Conservation (phyloP, 1,140 invertebrate genomes). For the Atopsyche davidsoni region DNA sequence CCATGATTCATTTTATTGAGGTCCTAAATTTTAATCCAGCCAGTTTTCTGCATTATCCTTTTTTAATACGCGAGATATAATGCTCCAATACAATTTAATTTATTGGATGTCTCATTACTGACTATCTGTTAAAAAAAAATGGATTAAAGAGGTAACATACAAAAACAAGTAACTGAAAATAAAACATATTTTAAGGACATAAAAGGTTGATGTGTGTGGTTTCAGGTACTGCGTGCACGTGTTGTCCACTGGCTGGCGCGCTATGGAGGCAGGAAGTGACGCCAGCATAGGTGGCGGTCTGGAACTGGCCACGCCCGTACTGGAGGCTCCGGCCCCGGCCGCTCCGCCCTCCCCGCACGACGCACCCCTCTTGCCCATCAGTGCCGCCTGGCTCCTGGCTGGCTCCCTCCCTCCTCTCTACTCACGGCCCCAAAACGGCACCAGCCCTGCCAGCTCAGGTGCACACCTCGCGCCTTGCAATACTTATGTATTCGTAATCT, state of each 20-base stretch:
- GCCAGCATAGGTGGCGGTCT: conserved; percentile 49
- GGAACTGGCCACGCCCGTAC: conserved; percentile 67
- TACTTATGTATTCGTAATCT: background rate
- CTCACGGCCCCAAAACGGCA: conserved; percentile 48
- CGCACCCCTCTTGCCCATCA: conserved; percentile 56
- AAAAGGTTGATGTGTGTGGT: too few species aligned
- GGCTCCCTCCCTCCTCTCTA: conserved; percentile 66
- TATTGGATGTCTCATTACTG: too few species aligned
- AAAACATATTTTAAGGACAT: too few species aligned
- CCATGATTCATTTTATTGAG: too few species aligned
- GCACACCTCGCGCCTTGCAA: background rate
- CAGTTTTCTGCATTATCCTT: too few species aligned
- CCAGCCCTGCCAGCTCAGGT: conserved; percentile 28
- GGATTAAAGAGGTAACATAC: too few species aligned
- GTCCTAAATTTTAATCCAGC: too few species aligned
- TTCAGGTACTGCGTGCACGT: conserved; percentile 61
- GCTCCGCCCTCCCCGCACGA: conserved; percentile 31
- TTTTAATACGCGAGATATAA: too few species aligned
- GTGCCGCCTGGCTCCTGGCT: conserved; percentile 73
- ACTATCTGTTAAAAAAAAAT: too few species aligned
- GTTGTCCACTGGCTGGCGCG: conserved; percentile 68
- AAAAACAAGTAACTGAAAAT: too few species aligned
- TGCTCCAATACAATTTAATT: too few species aligned
- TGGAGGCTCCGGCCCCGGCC: conserved; percentile 47
- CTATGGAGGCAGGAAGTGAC: conserved; percentile 50